Evolutionary conservation across 2,888 invertebrate genomes (phyloP).

Genomic region (Salticus scenicus): DNA sequence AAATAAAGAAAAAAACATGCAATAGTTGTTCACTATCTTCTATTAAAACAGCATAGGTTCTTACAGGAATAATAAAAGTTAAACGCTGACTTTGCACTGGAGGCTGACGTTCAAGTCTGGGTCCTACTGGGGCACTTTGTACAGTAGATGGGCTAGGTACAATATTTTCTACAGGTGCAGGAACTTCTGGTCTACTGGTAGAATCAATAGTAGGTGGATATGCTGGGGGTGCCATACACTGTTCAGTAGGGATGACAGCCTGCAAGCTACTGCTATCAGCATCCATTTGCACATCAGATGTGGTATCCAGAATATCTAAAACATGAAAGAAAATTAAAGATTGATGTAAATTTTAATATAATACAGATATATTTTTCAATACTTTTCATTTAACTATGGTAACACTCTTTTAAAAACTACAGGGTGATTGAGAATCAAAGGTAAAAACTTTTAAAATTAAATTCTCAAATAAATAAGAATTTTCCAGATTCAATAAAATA

Average conservation of each 20-base stretch:
- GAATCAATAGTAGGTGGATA: conserved; percentile 21
- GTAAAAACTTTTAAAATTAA: too few species aligned
- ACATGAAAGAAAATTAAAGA: neutral
- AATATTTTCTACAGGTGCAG: conserved; percentile 10
- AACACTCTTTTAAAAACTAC: too few species aligned
- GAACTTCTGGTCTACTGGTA: neutral
- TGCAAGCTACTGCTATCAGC: conserved; percentile 58
- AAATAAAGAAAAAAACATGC: neutral
- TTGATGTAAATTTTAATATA: too few species aligned
- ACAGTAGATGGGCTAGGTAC: neutral
- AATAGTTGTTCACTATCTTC: too few species aligned
- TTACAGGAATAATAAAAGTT: conserved; percentile 74
- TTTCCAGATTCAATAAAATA: too few species aligned
- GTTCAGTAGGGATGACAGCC: conserved; percentile 28
- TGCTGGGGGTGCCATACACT: conserved; percentile 63
- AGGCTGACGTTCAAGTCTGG: conserved; percentile 47
- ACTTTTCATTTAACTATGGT: too few species aligned
- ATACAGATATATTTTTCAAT: too few species aligned
- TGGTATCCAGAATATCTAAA: conserved; percentile 32
- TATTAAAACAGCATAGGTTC: too few species aligned
- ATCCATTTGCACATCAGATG: conserved; percentile 57
- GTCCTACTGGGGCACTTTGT: conserved; percentile 26
- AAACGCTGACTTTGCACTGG: conserved; percentile 72
- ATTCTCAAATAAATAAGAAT: too few species aligned
- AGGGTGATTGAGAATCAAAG: too few species aligned